Conservation (phyloP, 2,888 invertebrate genomes). For the Teleiodes luculella region DNA sequence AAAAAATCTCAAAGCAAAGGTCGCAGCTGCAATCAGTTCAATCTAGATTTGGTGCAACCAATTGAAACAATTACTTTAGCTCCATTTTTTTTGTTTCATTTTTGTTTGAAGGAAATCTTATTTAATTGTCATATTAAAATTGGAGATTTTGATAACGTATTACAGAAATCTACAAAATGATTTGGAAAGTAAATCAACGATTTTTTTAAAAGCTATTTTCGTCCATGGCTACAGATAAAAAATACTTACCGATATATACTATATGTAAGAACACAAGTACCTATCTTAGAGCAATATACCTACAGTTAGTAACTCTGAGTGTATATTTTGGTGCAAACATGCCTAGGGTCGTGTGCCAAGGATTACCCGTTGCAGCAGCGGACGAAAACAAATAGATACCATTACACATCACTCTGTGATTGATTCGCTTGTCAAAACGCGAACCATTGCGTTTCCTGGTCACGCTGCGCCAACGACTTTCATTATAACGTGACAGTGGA, state of each 20-base stretch:
- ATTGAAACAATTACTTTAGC: no score
- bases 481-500: constrained; percentile 10
- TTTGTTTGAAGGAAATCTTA: no score
- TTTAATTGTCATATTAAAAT: no score
- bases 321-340: constrained; percentile 62
- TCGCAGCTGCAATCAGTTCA: background rate
- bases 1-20: background rate
- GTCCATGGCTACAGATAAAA: no score
- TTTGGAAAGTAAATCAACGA: no score
- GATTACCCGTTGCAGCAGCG: constrained; percentile 70
- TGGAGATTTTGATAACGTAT: no score
- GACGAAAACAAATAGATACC: constrained; percentile 67
- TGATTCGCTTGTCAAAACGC: constrained; percentile 52
- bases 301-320: no score
- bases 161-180: no score
- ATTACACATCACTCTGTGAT: constrained; percentile 64
- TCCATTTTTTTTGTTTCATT: no score
- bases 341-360: constrained; percentile 67
- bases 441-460: constrained; percentile 34
- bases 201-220: no score
- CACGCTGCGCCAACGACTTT: constrained; percentile 16
- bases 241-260: background rate
- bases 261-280: background rate
- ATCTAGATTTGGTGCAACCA: no score
- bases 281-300: background rate